Base-by-base conservation (phyloP, 2,797 vertebrate species). In the Heterohyrax brucei region DNA sequence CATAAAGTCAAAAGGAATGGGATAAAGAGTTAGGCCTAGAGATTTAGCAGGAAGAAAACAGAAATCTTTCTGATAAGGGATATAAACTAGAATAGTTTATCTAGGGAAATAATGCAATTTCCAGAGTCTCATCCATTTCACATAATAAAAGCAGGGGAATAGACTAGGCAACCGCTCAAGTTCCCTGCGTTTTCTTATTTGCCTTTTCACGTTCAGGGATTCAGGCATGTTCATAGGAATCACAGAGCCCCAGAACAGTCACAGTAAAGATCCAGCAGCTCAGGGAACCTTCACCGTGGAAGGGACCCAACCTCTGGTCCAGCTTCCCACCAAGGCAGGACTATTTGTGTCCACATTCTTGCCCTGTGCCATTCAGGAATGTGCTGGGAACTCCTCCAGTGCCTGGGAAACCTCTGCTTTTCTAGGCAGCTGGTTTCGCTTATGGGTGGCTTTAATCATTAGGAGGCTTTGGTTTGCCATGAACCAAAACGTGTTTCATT, bases 51-150 rank as follows among this genome's bases (percentile, higher is more conserved):
- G 68, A 94, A 93, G 87, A 80, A 94, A 93, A 88, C 8, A 8
- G 68, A 96, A 96, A 88, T 96, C 80, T 97, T 94, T 95, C 81
- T 93, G 89, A 95, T 95, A 89, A 96, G 26, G 18, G 46, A 92
- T 90, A 93, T 88, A 88, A 97, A 86, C 81, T 88, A 96, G 93
- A 92, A 93, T 66, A 93, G 73, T 92, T 97, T 95, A 95, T 96
- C 84, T 93, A 94, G 93, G 91, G 94, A 98, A 96, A 95, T 95
- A 94, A 95, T 72, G 53, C 91, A 84, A 92, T 94, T 96, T 91
- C 30, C 53, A 70, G 39, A 89, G 75, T 89, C 78, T 96, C 78
- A 93, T 91, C 61, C 64, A 90, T 96, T 95, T 95, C 26, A n/a
- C 62, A 30, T 75, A 93, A 89, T 95, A 92, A 96, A 95, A 93